phyloP scores from a whole-genome alignment of 53 echinoderm and acorn worm genomes.

The Glandiceps talaboti region DNA sequence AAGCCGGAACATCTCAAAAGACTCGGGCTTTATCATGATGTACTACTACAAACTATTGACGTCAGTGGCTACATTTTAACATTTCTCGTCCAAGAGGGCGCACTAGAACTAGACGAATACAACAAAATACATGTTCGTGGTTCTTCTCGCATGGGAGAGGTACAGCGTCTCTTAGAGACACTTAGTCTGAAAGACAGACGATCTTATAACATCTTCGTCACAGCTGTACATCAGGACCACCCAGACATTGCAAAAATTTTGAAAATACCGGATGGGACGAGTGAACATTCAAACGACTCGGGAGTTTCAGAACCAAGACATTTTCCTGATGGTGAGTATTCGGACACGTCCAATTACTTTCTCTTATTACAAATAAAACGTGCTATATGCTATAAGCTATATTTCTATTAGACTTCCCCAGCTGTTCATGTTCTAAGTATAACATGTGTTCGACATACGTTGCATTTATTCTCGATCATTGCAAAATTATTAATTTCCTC shows the following conservation, averaged over 20 bases:
- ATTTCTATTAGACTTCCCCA: too few species aligned
- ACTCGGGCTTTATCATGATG: neutral
- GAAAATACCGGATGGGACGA: neutral
- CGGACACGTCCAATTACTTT: too few species aligned
- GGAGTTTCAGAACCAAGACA: too few species aligned
- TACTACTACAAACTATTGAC: neutral
- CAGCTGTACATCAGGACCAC: neutral
- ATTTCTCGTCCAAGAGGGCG: neutral
- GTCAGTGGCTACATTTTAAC: neutral
- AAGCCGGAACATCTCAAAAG: neutral
- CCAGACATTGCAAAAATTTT: neutral
- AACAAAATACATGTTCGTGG: neutral
- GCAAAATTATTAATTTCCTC: too few species aligned
- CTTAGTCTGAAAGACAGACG: neutral
- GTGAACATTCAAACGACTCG: too few species aligned
- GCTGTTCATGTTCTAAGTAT: too few species aligned
- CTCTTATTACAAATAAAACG: too few species aligned
- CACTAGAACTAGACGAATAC: neutral
- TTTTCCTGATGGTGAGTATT: too few species aligned
- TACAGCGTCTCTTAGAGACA: neutral
- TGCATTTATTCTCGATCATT: too few species aligned
- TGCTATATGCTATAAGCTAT: too few species aligned
- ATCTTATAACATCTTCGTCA: neutral
- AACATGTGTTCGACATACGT: too few species aligned
- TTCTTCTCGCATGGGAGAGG: neutral